A percentile compares a stretch with the other conserved stretches of the same genome.
These are phyloP conservation scores for Nomada fabriciana DNA, from an alignment of 2,888 invertebrate species.

Conservation along the genomic window DNA sequence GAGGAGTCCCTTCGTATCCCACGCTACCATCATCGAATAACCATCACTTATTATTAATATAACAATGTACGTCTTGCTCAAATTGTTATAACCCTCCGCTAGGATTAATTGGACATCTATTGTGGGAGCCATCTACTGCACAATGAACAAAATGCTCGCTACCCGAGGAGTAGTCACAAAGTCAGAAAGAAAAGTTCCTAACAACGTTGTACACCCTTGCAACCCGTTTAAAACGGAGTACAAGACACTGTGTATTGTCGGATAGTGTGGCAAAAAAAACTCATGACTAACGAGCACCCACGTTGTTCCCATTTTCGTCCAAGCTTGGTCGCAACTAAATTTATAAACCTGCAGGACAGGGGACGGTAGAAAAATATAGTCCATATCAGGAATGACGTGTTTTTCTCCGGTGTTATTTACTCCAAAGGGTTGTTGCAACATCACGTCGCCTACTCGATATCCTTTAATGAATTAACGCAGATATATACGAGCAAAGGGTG, in stretches of 20 bases:
- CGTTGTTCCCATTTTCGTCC: background rate
- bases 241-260: background rate
- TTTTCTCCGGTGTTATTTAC: constrained; percentile 16
- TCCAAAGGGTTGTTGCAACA: constrained; percentile 39
- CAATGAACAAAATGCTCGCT: background rate
- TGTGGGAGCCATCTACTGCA: background rate
- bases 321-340: constrained; percentile 10
- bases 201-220: background rate
- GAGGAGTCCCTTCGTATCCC: background rate
- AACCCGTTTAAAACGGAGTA: background rate
- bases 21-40: background rate
- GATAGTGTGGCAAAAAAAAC: background rate
- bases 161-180: background rate
- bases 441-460: constrained; percentile 31
- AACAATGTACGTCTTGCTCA: constrained; percentile 4
- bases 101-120: constrained; percentile 17
- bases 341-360: background rate
- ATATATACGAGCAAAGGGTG: constrained; percentile 3
- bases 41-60: background rate
- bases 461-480: constrained; percentile 58
- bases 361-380: background rate
- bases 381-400: constrained; percentile 1
- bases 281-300: background rate
- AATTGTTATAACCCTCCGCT: background rate
- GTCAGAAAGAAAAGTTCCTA: background rate